Conservation (phyloP, 2,888 invertebrate genomes). For the Hedya salicella region DNA sequence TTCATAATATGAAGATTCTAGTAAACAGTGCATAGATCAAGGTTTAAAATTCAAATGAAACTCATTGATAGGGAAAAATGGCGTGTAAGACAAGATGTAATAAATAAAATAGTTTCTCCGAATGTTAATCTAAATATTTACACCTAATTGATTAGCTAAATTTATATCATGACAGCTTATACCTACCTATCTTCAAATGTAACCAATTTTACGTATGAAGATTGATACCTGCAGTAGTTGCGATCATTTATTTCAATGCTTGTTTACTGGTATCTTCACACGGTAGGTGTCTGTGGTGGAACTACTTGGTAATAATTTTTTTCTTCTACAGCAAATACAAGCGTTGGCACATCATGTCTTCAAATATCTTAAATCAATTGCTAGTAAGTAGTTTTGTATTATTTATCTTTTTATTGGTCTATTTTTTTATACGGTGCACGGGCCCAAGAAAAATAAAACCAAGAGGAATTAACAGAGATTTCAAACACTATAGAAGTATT, state of each 20-base stretch:
- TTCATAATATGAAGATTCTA: neutral
- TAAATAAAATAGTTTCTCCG: slow-evolving; percentile 55
- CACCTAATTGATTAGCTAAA: slow-evolving; percentile 70
- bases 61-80: neutral
- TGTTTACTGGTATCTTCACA: slow-evolving; percentile 27
- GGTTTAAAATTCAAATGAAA: slow-evolving; percentile 12
- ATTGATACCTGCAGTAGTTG: slow-evolving; percentile 30
- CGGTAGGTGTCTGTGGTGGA: slow-evolving; percentile 23
- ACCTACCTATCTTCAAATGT: slow-evolving; percentile 59
- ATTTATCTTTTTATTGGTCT: too few species aligned
- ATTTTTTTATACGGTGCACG: too few species aligned
- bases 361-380: neutral
- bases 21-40: neutral
- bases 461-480: too few species aligned
- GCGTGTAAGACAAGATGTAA: slow-evolving; percentile 22
- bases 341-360: too few species aligned
- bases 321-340: neutral
- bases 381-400: too few species aligned
- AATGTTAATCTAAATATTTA: slow-evolving; percentile 49
- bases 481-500: too few species aligned
- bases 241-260: slow-evolving; percentile 29
- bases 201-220: slow-evolving; percentile 24
- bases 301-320: slow-evolving; percentile 12
- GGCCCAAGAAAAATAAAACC: too few species aligned
- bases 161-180: slow-evolving; percentile 70